These are phyloP conservation scores for Tribolium castaneum DNA, from an alignment of 1,140 invertebrate species.

Conservation along the genomic window DNA sequence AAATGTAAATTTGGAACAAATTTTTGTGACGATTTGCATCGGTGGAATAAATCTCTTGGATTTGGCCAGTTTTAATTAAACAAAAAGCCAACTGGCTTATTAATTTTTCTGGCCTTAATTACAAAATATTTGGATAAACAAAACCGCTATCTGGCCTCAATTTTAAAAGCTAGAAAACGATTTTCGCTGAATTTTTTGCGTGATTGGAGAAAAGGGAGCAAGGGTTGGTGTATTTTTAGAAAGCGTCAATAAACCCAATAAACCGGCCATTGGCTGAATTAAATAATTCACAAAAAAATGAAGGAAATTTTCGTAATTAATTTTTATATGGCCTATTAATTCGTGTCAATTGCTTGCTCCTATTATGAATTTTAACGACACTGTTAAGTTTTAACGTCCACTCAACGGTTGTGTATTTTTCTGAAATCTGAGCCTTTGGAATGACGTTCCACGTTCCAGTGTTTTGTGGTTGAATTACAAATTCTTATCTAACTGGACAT, in stretches of 20 bases:
- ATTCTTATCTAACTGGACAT: neutral
- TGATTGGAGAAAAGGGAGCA: neutral
- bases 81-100: too few relatives aligned
- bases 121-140: too few relatives aligned
- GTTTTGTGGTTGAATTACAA: neutral
- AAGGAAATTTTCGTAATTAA: neutral
- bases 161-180: too few relatives aligned
- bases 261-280: neutral
- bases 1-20: too few relatives aligned
- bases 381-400: neutral
- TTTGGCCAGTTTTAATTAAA: too few relatives aligned
- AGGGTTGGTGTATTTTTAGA: constrained; percentile 10
- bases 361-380: neutral
- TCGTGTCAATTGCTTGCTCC: neutral
- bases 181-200: too few relatives aligned
- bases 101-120: too few relatives aligned
- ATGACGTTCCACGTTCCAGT: too few relatives aligned
- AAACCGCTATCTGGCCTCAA: too few relatives aligned
- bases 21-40: too few relatives aligned
- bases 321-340: neutral
- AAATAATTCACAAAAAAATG: neutral
- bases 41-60: too few relatives aligned
- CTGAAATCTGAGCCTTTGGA: too few relatives aligned
- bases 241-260: constrained; percentile 20
- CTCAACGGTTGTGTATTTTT: neutral